A percentile compares a stretch with the other conserved stretches of the same genome.
These are phyloP conservation scores for Meganola albula DNA, from an alignment of 2,888 invertebrate species.

Conservation along the genomic window DNA sequence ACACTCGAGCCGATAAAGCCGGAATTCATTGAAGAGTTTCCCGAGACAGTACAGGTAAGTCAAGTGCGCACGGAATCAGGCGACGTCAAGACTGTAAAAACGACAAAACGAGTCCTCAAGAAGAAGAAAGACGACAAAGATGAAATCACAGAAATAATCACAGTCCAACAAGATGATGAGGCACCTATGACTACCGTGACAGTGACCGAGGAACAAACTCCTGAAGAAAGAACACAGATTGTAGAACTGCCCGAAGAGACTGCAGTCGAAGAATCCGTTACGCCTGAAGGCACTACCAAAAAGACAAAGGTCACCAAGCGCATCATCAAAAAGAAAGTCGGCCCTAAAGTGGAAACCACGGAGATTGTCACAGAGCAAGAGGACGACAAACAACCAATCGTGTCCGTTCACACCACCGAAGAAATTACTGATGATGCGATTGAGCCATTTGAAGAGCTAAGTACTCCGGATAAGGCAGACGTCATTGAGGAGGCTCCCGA, in stretches of 20 bases:
- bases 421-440: constrained; percentile 47
- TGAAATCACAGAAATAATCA: constrained; percentile 8
- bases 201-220: no score
- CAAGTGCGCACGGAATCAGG: constrained; percentile 8
- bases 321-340: constrained; percentile 27
- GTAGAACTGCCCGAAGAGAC: constrained; percentile 11
- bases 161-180: constrained; percentile 24
- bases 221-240: constrained; percentile 5
- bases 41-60: constrained; percentile 8
- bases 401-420: constrained; percentile 33
- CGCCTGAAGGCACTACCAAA: constrained; percentile 24
- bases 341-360: constrained; percentile 26
- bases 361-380: constrained; percentile 18
- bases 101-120: constrained; percentile 7
- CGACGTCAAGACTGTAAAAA: constrained; percentile 6
- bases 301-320: constrained; percentile 33
- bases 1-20: constrained; percentile 1
- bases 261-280: constrained; percentile 40
- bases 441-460: constrained; percentile 42
- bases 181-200: constrained; percentile 19
- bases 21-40: constrained; percentile 2
- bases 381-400: constrained; percentile 26
- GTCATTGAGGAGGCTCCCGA: constrained; percentile 31
- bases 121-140: constrained; percentile 7
- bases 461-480: constrained; percentile 23